Evolutionary conservation across 2,797 vertebrate genomes (phyloP).

Genomic region (Knipowitschia caucasica): DNA sequence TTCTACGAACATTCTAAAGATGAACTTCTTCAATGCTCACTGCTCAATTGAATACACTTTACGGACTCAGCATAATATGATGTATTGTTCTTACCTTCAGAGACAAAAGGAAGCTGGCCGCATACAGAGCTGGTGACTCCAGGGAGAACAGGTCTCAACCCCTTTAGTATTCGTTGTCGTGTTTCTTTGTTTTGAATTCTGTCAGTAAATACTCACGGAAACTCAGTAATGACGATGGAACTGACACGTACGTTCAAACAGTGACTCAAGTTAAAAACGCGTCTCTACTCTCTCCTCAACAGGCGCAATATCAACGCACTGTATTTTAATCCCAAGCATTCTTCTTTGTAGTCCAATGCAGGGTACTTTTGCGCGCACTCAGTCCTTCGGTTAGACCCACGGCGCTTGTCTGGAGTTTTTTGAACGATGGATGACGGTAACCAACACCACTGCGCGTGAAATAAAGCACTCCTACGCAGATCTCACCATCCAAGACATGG

Average conservation of each 20-base stretch:
- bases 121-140: slow-evolving; percentile 51
- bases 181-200: slow-evolving; percentile 32
- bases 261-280: not conserved
- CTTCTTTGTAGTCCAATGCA: slow-evolving; percentile 21
- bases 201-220: slow-evolving; percentile 19
- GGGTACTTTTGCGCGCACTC: slow-evolving; percentile 10
- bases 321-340: slow-evolving; percentile 10
- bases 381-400: slow-evolving; percentile 33
- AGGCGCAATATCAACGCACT: slow-evolving; percentile 21
- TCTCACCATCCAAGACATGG: slow-evolving; percentile 45
- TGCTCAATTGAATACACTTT: too few relatives aligned
- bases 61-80: too few relatives aligned
- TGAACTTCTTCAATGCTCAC: too few relatives aligned
- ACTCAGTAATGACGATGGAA: slow-evolving; percentile 14
- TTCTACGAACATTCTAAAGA: too few relatives aligned
- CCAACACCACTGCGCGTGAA: slow-evolving; percentile 32
- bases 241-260: slow-evolving; percentile 8
- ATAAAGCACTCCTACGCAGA: slow-evolving; percentile 67
- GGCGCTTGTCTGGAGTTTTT: slow-evolving; percentile 57
- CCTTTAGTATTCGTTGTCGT: slow-evolving; percentile 36
- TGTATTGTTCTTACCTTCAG: slow-evolving; percentile 66
- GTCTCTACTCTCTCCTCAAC: slow-evolving; percentile 6
- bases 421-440: slow-evolving; percentile 38
- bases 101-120: slow-evolving; percentile 69
- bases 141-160: slow-evolving; percentile 51